Conservation (phyloP, 2,113 vertebrate species). For the Acinonyx jubatus region DNA sequence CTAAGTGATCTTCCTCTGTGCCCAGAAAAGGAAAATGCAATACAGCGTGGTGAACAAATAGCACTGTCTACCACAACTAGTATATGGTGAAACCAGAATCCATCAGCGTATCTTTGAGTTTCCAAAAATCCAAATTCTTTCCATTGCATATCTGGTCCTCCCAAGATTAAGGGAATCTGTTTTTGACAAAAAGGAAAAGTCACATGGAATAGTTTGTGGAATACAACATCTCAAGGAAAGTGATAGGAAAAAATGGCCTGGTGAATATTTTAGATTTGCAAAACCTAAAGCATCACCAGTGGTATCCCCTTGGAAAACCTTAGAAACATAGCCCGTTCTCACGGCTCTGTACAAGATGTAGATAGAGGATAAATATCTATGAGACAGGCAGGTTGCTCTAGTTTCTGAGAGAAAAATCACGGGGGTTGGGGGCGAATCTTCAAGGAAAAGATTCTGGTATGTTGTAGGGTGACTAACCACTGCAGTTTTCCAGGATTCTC, state of each 20-base stretch:
- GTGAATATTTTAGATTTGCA: not conserved
- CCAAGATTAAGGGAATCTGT: not conserved
- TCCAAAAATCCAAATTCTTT: not conserved
- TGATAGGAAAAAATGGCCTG: not conserved
- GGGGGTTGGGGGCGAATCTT: rapidly evolving
- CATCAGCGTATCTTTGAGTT: not conserved
- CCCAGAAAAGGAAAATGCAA: not conserved
- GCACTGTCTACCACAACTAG: not conserved
- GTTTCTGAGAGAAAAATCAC: not conserved
- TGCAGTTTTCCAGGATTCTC: not conserved
- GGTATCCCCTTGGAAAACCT: not conserved
- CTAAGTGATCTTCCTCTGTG: not conserved
- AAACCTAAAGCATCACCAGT: not conserved
- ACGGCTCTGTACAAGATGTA: not conserved
- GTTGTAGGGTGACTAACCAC: not conserved
- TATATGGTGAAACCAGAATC: not conserved
- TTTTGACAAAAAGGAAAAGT: not conserved
- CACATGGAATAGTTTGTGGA: not conserved
- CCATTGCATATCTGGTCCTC: not conserved
- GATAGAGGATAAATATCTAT: not conserved
- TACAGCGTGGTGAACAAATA: not conserved
- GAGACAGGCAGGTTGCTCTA: not conserved
- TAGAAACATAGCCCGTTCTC: not conserved
- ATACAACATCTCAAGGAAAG: not conserved
- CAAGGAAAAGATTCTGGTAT: not conserved